Evolutionary conservation across 1,140 invertebrate genomes (phyloP).

Genomic region (Zophobas atratus): DNA sequence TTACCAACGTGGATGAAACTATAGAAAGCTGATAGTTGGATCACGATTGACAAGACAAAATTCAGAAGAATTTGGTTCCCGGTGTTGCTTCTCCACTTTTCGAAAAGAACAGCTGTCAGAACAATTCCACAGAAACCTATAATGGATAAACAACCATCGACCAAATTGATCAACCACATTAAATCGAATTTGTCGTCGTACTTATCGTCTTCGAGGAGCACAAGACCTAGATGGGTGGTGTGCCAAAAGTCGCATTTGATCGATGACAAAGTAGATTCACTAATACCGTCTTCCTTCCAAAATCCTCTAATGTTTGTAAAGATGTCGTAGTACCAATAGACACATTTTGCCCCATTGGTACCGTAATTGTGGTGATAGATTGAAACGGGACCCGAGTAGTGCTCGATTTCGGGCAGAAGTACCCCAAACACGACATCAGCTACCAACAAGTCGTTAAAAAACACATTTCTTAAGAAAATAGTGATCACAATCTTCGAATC

Average conservation of each 20-base stretch:
- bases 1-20: constrained; percentile 68
- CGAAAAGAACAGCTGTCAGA: constrained; percentile 73
- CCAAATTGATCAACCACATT: constrained; percentile 54
- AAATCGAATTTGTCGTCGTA: constrained; percentile 51
- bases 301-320: no score
- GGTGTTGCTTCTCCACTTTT: constrained; percentile 74
- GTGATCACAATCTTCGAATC: not conserved
- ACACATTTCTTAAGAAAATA: not conserved
- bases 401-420: not conserved
- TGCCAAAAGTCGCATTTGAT: no score
- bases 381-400: no score
- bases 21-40: constrained; percentile 74
- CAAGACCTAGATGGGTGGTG: not conserved
- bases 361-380: no score
- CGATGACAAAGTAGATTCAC: no score
- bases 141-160: not conserved
- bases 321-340: no score
- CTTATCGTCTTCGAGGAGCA: not conserved
- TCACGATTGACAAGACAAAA: constrained; percentile 71
- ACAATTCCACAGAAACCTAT: constrained; percentile 69
- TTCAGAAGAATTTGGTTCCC: constrained; percentile 77
- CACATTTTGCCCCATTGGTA: no score
- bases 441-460: not conserved
- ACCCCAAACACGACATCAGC: not conserved
- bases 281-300: no score